These are phyloP conservation scores for Orchestia grillus DNA, from an alignment of 1,140 invertebrate genomes.

Conservation along the genomic window DNA sequence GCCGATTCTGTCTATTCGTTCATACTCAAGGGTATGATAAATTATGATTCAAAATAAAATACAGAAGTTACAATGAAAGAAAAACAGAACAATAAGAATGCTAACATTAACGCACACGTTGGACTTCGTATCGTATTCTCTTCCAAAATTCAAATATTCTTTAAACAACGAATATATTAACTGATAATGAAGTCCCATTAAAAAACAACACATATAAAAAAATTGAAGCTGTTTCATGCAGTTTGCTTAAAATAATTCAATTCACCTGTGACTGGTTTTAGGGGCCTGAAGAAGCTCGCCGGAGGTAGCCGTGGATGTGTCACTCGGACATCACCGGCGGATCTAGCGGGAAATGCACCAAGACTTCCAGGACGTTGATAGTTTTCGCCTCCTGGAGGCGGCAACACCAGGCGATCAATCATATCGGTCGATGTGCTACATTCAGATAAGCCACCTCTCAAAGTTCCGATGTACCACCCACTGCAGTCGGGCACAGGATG, in stretches of 20 bases:
- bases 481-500: conserved; percentile 1
- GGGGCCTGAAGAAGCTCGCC: not conserved
- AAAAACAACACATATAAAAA: not conserved
- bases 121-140: too few relatives aligned
- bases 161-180: too few relatives aligned
- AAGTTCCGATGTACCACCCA: not conserved
- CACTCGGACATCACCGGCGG: not conserved
- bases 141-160: too few relatives aligned
- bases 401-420: conserved; percentile 23
- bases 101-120: too few relatives aligned
- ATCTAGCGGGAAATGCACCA: conserved; percentile 28
- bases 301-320: not conserved
- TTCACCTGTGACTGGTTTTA: conserved; percentile 38
- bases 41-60: too few relatives aligned
- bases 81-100: too few relatives aligned
- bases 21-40: too few relatives aligned
- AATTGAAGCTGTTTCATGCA: not conserved
- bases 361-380: not conserved
- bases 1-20: too few relatives aligned
- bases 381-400: not conserved
- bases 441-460: not conserved
- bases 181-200: too few relatives aligned
- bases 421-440: conserved; percentile 34
- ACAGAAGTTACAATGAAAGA: too few relatives aligned
- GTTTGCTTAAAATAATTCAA: not conserved